Base-by-base conservation (phyloP, 1,140 invertebrate genomes). In the Yoshiicerus persimilis region DNA sequence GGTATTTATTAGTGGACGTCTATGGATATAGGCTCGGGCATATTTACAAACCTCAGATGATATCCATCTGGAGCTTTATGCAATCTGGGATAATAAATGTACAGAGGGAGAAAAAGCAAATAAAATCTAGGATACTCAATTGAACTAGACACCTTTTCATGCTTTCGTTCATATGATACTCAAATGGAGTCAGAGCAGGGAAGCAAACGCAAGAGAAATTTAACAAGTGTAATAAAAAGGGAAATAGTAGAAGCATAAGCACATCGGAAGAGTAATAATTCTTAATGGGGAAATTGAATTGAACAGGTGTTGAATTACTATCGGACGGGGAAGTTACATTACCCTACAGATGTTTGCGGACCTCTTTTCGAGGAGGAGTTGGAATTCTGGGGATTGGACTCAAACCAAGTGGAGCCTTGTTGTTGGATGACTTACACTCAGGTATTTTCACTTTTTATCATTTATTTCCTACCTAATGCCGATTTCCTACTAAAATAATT, bases 341-440 rank as follows among this genome's bases (percentile, higher is more conserved):
- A 97, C 92, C 96, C 96, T 2, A 96, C 96, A 6, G 95, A 97
- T 92, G 95, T 97, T 20, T 97, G 96, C 92, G 96, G 96, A 2
- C 96, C 96, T 1, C 93, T 97, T 23, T 97, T 97, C 91, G 96
- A 97, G 92, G 96, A 97, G 92, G 96, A 96, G 91, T 92, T 96
- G 84, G 95, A 96, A 92, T 96, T 96, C 92, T 96, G 96, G 96
- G 96, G 96, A 16, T 92, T 96, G 47, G 96, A 96, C 92, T 95
- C 95, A 13, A 96, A 96, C 92, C 96, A 95, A 92, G 95, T 95
- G 25, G 99, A 99, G 92, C 90, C 90, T 86, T 99, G 99, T 93
- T 99, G 99, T 93, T 99, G 98, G 98, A 99, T 99, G 98, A 99
- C 98, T 2, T 99, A 99, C 92, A 99, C 98, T 11, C 97, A 97